Evolutionary conservation across 2,888 invertebrate genomes (phyloP), one percentile per base, ranked within the genome.

Genomic region (Brenthis hecate): DNA sequence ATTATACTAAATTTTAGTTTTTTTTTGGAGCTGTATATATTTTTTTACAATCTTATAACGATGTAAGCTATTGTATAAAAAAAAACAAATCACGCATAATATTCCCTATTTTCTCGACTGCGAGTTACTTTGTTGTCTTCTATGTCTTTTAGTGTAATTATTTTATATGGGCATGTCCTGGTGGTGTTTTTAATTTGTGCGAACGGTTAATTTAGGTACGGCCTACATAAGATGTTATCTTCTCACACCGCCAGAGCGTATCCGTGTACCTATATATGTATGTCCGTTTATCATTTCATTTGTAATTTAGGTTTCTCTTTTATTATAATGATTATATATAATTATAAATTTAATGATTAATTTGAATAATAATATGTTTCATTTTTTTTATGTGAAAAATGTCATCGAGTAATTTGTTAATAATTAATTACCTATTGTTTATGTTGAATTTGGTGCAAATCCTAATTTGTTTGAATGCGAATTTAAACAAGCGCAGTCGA

Each of bases 401-500:
- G 28, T 50, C n/a, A 48, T 14, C 28, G 13, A 48, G 19, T 47
- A 47, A 48, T 47, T 23, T 58, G 23, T 58, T 47, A 48, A 58
- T 28, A 14, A 14, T 13, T 28, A 14, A 14, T 13, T 58, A 23
- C 23, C 23, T 47, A 47, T 23, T 16, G 43, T n/a, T 13, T 19
- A 23, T 4, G 43, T 43, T 57, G 19, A 58, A 43, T 43, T 11
- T 3, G 28, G 48, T 58, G 58, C 14, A 48, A 43, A 23, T 6
- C 48, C 14, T 19, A 6, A 23, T 2, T 48, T 48, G 48, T 48
- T 51, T 51, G 0, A 3, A 61, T n/a, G 16, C 36, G 11, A 51
- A 3, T 61, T 61, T 51, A 51, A 13, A 23, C 13, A 6, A 32
- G 14, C 61, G 66, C 66, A 67, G 66, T 67, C 62, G 66, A 28